These are phyloP conservation scores for Corella eumyota DNA, from an alignment of 23 tunicate genomes.

Conservation along the genomic window DNA sequence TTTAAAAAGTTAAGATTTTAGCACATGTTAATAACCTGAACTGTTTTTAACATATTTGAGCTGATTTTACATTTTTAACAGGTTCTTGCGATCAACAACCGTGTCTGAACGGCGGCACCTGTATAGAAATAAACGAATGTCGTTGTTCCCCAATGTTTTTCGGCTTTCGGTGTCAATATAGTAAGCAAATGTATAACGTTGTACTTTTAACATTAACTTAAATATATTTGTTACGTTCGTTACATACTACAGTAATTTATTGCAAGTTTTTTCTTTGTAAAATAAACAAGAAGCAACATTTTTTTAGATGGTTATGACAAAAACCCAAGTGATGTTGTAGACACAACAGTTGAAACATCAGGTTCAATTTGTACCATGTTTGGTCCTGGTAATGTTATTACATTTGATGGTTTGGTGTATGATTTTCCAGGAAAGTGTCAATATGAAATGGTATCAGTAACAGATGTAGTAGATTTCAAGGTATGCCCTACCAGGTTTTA, in stretches of 20 bases:
- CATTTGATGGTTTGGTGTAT: slow-evolving; percentile 38
- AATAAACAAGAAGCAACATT: not conserved
- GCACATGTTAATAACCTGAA: not conserved
- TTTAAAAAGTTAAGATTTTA: too few relatives aligned
- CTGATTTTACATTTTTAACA: too few relatives aligned
- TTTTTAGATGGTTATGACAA: not conserved
- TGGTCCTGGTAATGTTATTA: slow-evolving; percentile 53
- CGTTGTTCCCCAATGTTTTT: not conserved
- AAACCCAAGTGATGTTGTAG: not conserved
- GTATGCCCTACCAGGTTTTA: not conserved
- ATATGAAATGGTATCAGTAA: slow-evolving; percentile 49
- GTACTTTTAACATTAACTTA: not conserved
- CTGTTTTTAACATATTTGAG: not conserved
- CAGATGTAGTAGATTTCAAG: slow-evolving; percentile 26
- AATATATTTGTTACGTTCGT: not conserved
- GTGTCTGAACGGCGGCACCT: slow-evolving; percentile 18
- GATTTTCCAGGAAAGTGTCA: slow-evolving; percentile 60
- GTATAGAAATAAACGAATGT: slow-evolving; percentile 12
- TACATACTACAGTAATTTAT: too few relatives aligned
- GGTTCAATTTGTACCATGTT: slow-evolving; percentile 31
- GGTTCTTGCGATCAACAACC: not conserved
- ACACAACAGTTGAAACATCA: not conserved
- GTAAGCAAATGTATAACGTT: slow-evolving; percentile 10
- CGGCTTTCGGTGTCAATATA: slow-evolving; percentile 19
- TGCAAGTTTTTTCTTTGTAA: too few relatives aligned